A percentile compares a stretch with the other conserved stretches of the same genome.
Evolutionary conservation across 2,888 invertebrate genomes (phyloP).

Genomic region (Agonopterix subpropinquella): DNA sequence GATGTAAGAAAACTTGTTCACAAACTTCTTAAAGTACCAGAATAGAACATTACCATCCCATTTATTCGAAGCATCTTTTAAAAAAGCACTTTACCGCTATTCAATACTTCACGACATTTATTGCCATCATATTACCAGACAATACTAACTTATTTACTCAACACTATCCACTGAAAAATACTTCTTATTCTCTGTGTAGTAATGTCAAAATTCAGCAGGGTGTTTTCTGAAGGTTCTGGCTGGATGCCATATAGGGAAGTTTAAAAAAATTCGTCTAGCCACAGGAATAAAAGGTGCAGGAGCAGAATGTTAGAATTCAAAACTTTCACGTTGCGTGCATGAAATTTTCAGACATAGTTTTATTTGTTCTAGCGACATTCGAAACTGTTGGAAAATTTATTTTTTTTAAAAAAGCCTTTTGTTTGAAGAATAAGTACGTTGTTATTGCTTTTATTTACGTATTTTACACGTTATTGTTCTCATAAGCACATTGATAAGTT

Average conservation of each 20-base stretch:
- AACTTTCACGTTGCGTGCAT: constrained; percentile 35
- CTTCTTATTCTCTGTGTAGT: neutral
- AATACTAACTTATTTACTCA: constrained; percentile 40
- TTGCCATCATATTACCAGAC: constrained; percentile 63
- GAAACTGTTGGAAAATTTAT: constrained; percentile 1
- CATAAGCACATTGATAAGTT: too few relatives aligned
- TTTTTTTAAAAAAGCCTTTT: constrained; percentile 1
- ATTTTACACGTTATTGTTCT: neutral
- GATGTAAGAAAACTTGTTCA: too few relatives aligned
- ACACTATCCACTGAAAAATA: constrained; percentile 6
- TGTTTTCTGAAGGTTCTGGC: constrained; percentile 34
- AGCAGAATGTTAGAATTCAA: constrained; percentile 48
- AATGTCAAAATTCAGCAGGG: neutral
- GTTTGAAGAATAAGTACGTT: constrained; percentile 1
- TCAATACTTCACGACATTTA: constrained; percentile 49
- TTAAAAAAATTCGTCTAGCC: constrained; percentile 27
- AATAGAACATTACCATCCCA: constrained; percentile 13
- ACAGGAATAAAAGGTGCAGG: constrained; percentile 51
- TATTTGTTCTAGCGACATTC: constrained; percentile 23
- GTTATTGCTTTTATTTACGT: neutral
- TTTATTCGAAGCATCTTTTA: neutral
- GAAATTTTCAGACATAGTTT: constrained; percentile 28
- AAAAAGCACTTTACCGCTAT: constrained; percentile 32
- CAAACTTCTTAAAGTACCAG: constrained; percentile 9
- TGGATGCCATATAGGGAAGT: constrained; percentile 38